phyloP scores from a whole-genome alignment of 1,140 invertebrate genomes.

The Heliconius eleuchia region DNA sequence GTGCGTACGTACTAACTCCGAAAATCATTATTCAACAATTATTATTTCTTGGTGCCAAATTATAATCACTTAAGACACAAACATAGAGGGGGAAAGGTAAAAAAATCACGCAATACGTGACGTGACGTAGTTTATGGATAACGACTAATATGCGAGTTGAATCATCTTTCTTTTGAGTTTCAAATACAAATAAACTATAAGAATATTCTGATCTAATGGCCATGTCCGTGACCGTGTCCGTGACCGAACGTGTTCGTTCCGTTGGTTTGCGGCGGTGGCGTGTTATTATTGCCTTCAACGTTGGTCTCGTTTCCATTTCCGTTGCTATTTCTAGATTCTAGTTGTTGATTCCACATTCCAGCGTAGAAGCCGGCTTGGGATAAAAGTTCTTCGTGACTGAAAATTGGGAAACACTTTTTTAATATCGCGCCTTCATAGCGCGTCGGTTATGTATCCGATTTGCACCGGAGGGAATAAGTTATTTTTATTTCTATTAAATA shows the following conservation, averaged over 20 bases:
- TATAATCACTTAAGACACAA: no score
- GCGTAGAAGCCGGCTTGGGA: slow-evolving; percentile 87
- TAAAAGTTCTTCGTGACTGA: slow-evolving; percentile 90
- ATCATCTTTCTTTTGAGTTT: background rate
- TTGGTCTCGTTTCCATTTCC: slow-evolving; percentile 40
- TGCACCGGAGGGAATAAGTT: no score
- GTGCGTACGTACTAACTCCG: no score
- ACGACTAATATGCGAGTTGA: background rate
- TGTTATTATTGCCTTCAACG: slow-evolving; percentile 47
- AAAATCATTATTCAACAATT: no score
- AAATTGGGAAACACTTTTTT: slow-evolving; percentile 35
- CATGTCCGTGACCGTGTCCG: slow-evolving; percentile 51
- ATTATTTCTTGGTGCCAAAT: no score
- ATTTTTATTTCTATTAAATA: no score
- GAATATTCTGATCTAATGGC: slow-evolving; percentile 35
- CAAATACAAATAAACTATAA: background rate
- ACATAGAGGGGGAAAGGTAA: no score
- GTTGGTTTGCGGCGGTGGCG: slow-evolving; percentile 38
- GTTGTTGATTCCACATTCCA: slow-evolving; percentile 94
- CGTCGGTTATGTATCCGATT: no score
- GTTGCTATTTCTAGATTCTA: slow-evolving; percentile 81
- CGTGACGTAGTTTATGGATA: no score
- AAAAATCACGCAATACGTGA: no score
- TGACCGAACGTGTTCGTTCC: slow-evolving; percentile 47
- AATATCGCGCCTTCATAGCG: no score